Evolutionary conservation across 2,888 invertebrate species (phyloP), one percentile per base, ranked within the genome.

Genomic region (Athrips mouffetella): DNA sequence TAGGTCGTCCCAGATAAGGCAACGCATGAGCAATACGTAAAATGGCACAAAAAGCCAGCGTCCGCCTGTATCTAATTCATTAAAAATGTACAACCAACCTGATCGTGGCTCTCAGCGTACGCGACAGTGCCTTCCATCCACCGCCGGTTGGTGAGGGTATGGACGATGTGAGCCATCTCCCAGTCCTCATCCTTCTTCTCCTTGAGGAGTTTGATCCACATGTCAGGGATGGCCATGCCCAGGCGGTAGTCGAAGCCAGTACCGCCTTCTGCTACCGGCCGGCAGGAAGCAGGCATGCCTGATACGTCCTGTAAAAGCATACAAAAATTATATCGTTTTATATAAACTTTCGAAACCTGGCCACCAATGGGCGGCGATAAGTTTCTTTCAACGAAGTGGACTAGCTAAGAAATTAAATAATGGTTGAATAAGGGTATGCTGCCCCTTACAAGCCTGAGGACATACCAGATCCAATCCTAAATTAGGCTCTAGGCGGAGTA

Each of bases 151-250:
- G 94, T 94, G 51, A 99, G 88, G 0, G 97, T 98, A 82, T 97
- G 97, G 1, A 97, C 93, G 50, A 99, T 92, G 66, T 97, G 91
- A 0, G 93, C 94, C 64, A 99, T 92, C 70, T 96, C 91, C 99
- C 99, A 99, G 62, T 97, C 92, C 60, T 99, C 99, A 76, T 99
- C 99, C 40, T 90, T 89, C 25, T 85, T 76, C 62, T 94, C 94
- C 76, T 97, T 97, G 1, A 97, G 86, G 56, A 96, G 79, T 75
- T 96, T 93, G 68, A 99, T 99, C 99, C 99, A 99, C 89, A 96
- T 97, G 83, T 99, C 99, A 0, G 99, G 99, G 64, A 99, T 95
- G 20, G 99, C 97, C 99, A 99, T 99, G 13, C 94, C 98, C 46
- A 99, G 91, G n/a, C 99, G 93, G 87, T 96, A 97, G 79, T 99